Percentiles rank a stretch among this genome's conserved stretches.
phyloP scores from a whole-genome alignment of 2,888 invertebrate species.

The Ophraella communa region DNA sequence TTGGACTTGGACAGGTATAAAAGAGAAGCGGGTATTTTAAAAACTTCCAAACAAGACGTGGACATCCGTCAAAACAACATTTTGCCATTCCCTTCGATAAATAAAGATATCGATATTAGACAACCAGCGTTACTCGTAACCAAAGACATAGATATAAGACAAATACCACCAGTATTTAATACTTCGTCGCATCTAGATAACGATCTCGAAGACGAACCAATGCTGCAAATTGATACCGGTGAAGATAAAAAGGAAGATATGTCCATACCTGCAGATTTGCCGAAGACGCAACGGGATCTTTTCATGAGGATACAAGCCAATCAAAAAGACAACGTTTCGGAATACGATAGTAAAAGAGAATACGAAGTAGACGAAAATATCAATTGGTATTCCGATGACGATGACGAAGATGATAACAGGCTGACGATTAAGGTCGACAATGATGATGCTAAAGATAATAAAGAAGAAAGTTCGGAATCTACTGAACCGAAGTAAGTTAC shows the following conservation, averaged over 20 bases:
- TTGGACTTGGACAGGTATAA: slow-evolving; percentile 46
- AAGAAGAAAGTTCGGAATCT: slow-evolving; percentile 46
- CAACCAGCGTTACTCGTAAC: slow-evolving; percentile 40
- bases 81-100: slow-evolving; percentile 25
- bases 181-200: slow-evolving; percentile 34
- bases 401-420: slow-evolving; percentile 65
- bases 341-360: slow-evolving; percentile 49
- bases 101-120: slow-evolving; percentile 47
- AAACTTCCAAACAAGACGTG: slow-evolving; percentile 37
- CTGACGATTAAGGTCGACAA: slow-evolving; percentile 58
- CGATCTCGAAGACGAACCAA: slow-evolving; percentile 38
- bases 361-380: slow-evolving; percentile 50
- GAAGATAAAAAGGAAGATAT: slow-evolving; percentile 32
- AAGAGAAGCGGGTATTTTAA: slow-evolving; percentile 42
- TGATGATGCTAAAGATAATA: slow-evolving; percentile 48
- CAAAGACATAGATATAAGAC: slow-evolving; percentile 60
- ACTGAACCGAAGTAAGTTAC: not conserved
- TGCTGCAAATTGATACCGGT: slow-evolving; percentile 41
- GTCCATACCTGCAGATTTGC: slow-evolving; percentile 62
- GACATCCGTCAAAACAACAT: slow-evolving; percentile 41
- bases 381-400: slow-evolving; percentile 85
- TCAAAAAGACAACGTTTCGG: slow-evolving; percentile 62
- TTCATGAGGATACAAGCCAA: slow-evolving; percentile 72
- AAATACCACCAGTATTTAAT: slow-evolving; percentile 49
- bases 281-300: slow-evolving; percentile 71